Evolutionary conservation across 2,113 vertebrate species (phyloP).

Genomic region (Oncorhynchus kisutch): DNA sequence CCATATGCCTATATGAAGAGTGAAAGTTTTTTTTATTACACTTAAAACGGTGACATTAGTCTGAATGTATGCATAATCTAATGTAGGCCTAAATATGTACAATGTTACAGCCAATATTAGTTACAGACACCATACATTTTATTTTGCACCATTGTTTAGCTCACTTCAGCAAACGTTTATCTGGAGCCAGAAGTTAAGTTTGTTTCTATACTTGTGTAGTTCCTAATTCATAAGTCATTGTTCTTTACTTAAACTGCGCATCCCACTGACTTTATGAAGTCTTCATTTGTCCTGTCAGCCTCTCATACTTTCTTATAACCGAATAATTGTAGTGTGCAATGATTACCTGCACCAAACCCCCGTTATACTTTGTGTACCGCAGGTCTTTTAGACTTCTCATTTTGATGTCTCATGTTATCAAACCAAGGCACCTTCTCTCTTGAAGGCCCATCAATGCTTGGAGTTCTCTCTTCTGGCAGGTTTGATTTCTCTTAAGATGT

Average conservation of each 20-base stretch:
- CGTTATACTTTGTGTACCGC: neutral
- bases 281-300: neutral
- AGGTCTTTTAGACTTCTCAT: neutral
- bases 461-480: slow-evolving; percentile 21
- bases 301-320: neutral
- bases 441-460: neutral
- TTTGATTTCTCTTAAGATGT: slow-evolving; percentile 19
- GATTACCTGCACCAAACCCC: neutral
- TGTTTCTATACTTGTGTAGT: neutral
- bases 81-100: slow-evolving; percentile 53
- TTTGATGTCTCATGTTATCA: slow-evolving; percentile 1
- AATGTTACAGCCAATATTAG: slow-evolving; percentile 30
- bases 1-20: neutral
- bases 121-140: slow-evolving; percentile 42
- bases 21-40: slow-evolving; percentile 20
- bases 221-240: neutral
- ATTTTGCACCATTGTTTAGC: slow-evolving; percentile 22
- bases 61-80: slow-evolving; percentile 39
- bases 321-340: neutral
- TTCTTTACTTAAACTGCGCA: neutral
- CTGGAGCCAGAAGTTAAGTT: neutral
- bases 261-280: neutral
- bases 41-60: slow-evolving; percentile 25
- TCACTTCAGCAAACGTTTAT: neutral
- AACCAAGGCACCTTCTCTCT: slow-evolving; percentile 37